phyloP scores from a whole-genome alignment of 1,140 invertebrate genomes.

The Drosophila nikananu region DNA sequence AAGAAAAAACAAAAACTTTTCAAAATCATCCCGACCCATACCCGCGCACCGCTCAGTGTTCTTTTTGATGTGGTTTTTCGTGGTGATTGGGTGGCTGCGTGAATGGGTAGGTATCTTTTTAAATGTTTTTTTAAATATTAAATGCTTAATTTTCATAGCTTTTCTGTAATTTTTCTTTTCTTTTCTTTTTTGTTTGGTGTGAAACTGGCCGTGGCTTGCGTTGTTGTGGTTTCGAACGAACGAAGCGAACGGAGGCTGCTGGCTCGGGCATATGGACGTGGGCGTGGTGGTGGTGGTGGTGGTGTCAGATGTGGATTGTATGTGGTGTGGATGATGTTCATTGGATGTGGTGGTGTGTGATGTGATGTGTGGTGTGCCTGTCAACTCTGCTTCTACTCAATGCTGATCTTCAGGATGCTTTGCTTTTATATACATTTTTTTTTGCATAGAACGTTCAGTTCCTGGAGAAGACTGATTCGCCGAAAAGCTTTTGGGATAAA shows the following conservation, averaged over 20 bases:
- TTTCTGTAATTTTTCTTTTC: constrained; percentile 13
- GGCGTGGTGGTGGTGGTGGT: constrained; percentile 55
- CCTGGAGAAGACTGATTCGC: constrained; percentile 19
- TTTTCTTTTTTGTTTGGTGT: constrained; percentile 68
- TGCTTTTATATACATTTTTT: background rate
- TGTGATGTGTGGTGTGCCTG: constrained; percentile 52
- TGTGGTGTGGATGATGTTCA: constrained; percentile 56
- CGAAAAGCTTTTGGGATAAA: constrained; percentile 20
- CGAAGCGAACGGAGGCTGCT: constrained; percentile 79
- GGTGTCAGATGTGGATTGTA: constrained; percentile 53
- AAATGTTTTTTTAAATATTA: constrained; percentile 6
- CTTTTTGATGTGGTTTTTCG: constrained; percentile 21
- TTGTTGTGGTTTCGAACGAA: constrained; percentile 76
- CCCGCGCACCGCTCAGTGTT: constrained; percentile 54
- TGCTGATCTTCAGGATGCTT: constrained; percentile 59
- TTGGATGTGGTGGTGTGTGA: constrained; percentile 43
- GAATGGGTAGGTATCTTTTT: constrained; percentile 33
- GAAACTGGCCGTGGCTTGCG: constrained; percentile 79
- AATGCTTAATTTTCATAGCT: constrained; percentile 20
- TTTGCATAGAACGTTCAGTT: constrained; percentile 42
- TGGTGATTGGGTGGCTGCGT: constrained; percentile 49
- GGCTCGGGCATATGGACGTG: constrained; percentile 66
- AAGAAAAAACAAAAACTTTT: constrained; percentile 46
- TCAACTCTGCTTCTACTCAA: constrained; percentile 56
- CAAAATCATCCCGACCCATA: constrained; percentile 26